These are phyloP conservation scores for Sminthurides aquaticus DNA, from an alignment of 2,888 invertebrate species.

Conservation along the genomic window DNA sequence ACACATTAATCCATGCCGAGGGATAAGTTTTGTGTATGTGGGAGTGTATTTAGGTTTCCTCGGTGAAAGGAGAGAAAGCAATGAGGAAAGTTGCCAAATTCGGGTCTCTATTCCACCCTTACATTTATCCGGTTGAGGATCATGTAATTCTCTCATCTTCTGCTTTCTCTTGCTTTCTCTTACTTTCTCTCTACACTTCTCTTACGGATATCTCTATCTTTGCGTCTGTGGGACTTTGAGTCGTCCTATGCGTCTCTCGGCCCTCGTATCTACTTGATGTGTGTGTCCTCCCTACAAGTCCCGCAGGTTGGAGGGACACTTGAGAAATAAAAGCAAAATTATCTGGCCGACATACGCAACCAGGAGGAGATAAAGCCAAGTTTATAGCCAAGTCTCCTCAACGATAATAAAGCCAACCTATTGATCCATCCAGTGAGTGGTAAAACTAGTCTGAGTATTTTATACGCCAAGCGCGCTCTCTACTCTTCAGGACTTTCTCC, in stretches of 20 bases:
- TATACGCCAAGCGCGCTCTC: too few relatives aligned
- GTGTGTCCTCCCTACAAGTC: not conserved
- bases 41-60: too few relatives aligned
- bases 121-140: not conserved
- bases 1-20: not conserved
- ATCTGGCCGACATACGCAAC: not conserved
- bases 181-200: too few relatives aligned
- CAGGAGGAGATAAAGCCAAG: not conserved
- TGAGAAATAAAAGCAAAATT: not conserved
- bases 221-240: too few relatives aligned
- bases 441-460: not conserved
- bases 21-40: not conserved
- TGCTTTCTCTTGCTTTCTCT: too few relatives aligned
- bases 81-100: not conserved
- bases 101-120: not conserved
- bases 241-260: too few relatives aligned
- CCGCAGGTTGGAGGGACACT: slow-evolving; percentile 1
- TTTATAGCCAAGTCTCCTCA: not conserved
- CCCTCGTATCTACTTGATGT: not conserved
- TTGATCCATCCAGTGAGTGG: not conserved
- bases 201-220: too few relatives aligned
- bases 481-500: too few relatives aligned
- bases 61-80: too few relatives aligned
- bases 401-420: not conserved
- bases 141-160: not conserved